Base-by-base conservation (phyloP, 2,888 invertebrate species). In the Dryocosmus kuriphilus region DNA sequence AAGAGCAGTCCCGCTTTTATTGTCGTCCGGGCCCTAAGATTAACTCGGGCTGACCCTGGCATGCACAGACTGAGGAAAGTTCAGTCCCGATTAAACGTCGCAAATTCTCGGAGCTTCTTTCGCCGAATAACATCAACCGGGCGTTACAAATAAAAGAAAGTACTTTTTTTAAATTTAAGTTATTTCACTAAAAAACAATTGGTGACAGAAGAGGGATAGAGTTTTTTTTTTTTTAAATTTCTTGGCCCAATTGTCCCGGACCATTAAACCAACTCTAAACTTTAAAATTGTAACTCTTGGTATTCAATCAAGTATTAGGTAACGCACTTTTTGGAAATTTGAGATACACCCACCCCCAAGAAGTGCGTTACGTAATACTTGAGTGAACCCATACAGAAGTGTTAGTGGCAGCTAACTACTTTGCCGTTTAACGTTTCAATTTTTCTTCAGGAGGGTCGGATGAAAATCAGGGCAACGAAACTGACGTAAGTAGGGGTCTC, bases 1-100 rank as follows among this genome's bases (percentile, higher is more conserved):
- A 89, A 88, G 87, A 88, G 88, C 88, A 87, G 83, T 78, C 84
- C 84, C 85, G 83, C 86, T 88, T 89, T 89, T 88, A 89, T 88
- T 88, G 86, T 86, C 85, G 85, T 82, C 79, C 83, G 83, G 82
- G 81, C 83, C 84, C 86, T 86, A 85, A 86, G 87, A 88, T 88
- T 88, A 87, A 88, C 87, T 86, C 86, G 83, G 77, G 82, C 84
- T 81, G 81, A 80, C 78, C 77, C 67, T 46, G 19, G 30, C 9
- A 46, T 51, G 46, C 46, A 71, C n/a, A 61, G 41, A 38, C 38
- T 35, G 41, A 27, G 16, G 60, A 74, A 35, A 22, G 11, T 57
- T 24, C 57, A 57, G 57, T 57, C 57, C 57, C 57, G n/a, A n/a
- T 51, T 51, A 51, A 57, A 57, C 24, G 4, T 57, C 24, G 24